Conservation (phyloP, 2,797 vertebrate genomes). For the Diglossa cyanea region DNA sequence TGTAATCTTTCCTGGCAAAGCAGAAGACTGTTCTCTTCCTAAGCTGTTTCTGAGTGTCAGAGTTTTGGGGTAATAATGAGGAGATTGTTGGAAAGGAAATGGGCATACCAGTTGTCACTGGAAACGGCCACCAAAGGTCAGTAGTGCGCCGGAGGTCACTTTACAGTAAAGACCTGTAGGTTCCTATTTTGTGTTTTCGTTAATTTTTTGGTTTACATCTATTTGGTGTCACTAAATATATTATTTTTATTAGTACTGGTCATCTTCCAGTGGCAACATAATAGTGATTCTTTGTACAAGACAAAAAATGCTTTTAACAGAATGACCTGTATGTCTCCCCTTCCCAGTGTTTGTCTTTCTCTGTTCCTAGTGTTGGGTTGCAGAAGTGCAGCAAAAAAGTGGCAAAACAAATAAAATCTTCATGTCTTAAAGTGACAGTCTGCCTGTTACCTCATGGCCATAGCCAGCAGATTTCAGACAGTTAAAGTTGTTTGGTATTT, state of each 20-base stretch:
- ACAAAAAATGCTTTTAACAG: neutral
- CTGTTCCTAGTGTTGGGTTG: neutral
- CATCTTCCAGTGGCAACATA: neutral
- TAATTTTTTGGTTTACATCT: neutral
- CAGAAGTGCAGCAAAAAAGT: neutral
- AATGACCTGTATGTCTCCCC: neutral
- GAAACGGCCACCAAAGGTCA: neutral
- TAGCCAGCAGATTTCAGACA: neutral
- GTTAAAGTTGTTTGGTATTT: neutral
- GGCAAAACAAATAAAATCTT: neutral
- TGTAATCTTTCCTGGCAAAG: constrained; percentile 14
- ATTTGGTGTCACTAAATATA: neutral
- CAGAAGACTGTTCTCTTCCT: neutral
- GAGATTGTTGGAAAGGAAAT: constrained; percentile 6
- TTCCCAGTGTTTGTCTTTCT: neutral
- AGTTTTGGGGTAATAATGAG: neutral
- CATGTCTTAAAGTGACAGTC: neutral
- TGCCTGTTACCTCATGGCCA: neutral
- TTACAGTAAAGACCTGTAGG: neutral
- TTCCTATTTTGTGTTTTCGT: neutral
- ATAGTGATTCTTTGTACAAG: neutral
- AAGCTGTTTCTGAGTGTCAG: neutral
- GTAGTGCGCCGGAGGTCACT: neutral
- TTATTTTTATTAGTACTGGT: neutral
- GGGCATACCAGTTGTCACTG: neutral